These are phyloP conservation scores for Crotalus horridus DNA, from an alignment of 2,113 vertebrate genomes.

Conservation along the genomic window DNA sequence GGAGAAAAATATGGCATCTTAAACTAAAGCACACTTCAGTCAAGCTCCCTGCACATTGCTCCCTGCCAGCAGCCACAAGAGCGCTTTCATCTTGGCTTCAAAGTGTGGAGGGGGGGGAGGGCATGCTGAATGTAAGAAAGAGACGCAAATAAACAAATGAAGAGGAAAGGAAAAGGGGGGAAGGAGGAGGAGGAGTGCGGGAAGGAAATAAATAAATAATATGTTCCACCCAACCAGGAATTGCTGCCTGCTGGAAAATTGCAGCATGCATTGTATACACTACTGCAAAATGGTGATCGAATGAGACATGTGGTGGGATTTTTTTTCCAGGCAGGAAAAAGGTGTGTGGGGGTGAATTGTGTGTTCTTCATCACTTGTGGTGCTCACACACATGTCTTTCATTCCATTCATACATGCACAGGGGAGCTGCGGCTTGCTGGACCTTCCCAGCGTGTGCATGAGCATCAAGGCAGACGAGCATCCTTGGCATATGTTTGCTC, in stretches of 20 bases:
- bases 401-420: not conserved
- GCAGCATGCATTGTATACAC: conserved; percentile 39
- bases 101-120: conserved; percentile 67
- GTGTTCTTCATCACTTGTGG: not conserved
- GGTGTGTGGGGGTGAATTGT: not conserved
- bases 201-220: not conserved
- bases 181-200: conserved; percentile 42
- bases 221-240: conserved; percentile 49
- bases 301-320: not conserved
- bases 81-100: conserved; percentile 79
- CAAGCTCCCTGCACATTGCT: conserved; percentile 58
- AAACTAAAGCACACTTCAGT: conserved; percentile 79
- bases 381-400: not conserved
- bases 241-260: conserved; percentile 43
- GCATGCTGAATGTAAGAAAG: conserved; percentile 62
- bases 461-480: not conserved
- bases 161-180: conserved; percentile 53
- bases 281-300: not conserved
- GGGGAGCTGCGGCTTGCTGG: not conserved
- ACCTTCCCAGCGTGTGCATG: not conserved
- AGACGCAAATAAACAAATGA: conserved; percentile 74
- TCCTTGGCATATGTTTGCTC: not conserved
- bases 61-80: conserved; percentile 74
- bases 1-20: conserved; percentile 65
- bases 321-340: not conserved